Evolutionary conservation across 2,113 vertebrate genomes (phyloP).

Genomic region (Oncorhynchus kisutch): DNA sequence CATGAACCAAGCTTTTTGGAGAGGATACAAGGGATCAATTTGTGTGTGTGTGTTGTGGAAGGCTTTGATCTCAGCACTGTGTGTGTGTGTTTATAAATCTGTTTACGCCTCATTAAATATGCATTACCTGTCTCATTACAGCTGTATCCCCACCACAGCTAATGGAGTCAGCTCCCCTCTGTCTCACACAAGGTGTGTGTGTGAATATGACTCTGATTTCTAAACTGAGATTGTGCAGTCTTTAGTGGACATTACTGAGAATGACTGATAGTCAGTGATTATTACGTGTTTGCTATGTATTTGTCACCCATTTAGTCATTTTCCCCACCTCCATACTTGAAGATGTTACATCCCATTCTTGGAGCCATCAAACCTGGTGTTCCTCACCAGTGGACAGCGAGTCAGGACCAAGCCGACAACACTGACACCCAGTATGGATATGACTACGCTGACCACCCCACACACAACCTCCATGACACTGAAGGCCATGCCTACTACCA

Average conservation of each 20-base stretch:
- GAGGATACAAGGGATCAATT: conserved; percentile 9
- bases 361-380: conserved; percentile 18
- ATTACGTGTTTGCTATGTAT: neutral
- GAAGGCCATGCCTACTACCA: conserved; percentile 46
- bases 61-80: conserved; percentile 33
- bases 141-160: conserved; percentile 60
- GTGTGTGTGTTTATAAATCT: conserved; percentile 51
- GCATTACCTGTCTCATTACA: conserved; percentile 76
- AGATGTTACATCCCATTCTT: conserved; percentile 22
- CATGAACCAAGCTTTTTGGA: neutral
- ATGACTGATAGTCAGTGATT: neutral
- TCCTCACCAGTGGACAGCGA: conserved; percentile 45
- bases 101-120: conserved; percentile 76
- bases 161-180: conserved; percentile 58
- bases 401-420: conserved; percentile 38
- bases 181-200: conserved; percentile 52
- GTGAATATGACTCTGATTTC: too few relatives aligned
- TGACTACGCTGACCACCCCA: conserved; percentile 65
- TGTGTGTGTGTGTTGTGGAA: conserved; percentile 9
- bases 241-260: neutral
- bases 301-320: neutral
- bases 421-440: conserved; percentile 34
- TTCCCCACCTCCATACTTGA: conserved; percentile 28
- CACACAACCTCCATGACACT: conserved; percentile 43
- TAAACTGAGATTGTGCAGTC: too few relatives aligned